Conservation (phyloP, 2,113 vertebrate species). For the Anoplopoma fimbria region DNA sequence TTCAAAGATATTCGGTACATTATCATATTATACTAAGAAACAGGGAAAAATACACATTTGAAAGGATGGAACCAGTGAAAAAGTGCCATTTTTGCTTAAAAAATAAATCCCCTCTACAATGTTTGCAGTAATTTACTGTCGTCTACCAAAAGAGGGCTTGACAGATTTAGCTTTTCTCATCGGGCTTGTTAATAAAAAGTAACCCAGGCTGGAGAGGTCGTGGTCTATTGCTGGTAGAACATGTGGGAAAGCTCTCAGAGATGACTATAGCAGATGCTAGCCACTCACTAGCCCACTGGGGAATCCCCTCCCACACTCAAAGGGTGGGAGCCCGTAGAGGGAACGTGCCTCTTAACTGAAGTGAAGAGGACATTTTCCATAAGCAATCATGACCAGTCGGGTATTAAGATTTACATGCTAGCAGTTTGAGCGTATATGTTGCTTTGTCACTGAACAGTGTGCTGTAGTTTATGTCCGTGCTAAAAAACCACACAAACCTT, state of each 20-base stretch:
- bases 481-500: slow-evolving; percentile 36
- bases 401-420: slow-evolving; percentile 3
- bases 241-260: slow-evolving; percentile 74
- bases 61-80: neutral
- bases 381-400: slow-evolving; percentile 32
- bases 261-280: slow-evolving; percentile 66
- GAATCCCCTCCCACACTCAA: slow-evolving; percentile 59
- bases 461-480: neutral
- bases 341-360: slow-evolving; percentile 41
- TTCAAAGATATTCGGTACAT: too few relatives aligned
- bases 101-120: too few relatives aligned
- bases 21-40: too few relatives aligned
- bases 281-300: slow-evolving; percentile 59
- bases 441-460: neutral
- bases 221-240: slow-evolving; percentile 52
- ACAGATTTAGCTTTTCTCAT: slow-evolving; percentile 26
- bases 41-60: too few relatives aligned
- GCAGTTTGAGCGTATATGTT: slow-evolving; percentile 15
- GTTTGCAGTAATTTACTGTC: neutral
- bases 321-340: slow-evolving; percentile 50
- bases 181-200: slow-evolving; percentile 53
- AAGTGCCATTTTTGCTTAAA: neutral
- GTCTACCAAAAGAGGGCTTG: neutral
- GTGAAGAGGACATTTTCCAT: slow-evolving; percentile 60
- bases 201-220: slow-evolving; percentile 36